phyloP scores from a whole-genome alignment of 2,113 vertebrate genomes.

The Oplegnathus fasciatus region DNA sequence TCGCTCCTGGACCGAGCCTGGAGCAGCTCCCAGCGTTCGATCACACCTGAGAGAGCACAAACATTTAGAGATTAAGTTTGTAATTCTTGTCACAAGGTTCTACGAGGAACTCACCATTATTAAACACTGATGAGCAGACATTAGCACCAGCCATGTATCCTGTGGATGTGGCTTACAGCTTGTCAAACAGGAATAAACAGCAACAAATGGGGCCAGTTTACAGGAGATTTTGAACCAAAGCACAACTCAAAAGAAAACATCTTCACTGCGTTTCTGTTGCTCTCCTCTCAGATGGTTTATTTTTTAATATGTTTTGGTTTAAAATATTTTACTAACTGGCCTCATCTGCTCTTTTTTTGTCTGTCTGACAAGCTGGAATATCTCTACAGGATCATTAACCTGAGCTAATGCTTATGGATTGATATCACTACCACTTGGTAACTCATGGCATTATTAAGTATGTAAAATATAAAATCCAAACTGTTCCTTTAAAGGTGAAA shows the following conservation, averaged over 20 bases:
- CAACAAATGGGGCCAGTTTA: neutral
- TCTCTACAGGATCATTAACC: neutral
- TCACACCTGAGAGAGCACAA: slow-evolving; percentile 83
- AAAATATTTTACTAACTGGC: neutral
- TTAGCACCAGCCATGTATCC: neutral
- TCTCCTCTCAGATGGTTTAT: neutral
- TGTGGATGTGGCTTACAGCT: neutral
- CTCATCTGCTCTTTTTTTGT: neutral
- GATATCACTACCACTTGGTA: neutral
- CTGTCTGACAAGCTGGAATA: neutral
- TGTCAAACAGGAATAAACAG: neutral
- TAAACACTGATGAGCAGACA: neutral
- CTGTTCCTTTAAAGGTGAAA: no score
- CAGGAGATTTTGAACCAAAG: neutral
- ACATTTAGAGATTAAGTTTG: neutral
- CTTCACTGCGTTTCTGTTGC: no score
- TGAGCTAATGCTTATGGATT: neutral
- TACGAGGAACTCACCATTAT: neutral
- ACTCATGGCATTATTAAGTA: neutral
- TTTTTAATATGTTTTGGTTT: neutral
- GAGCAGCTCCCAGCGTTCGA: slow-evolving; percentile 92
- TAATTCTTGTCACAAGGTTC: neutral
- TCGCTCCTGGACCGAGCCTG: slow-evolving; percentile 87
- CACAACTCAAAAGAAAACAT: neutral
- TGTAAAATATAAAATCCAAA: neutral